Evolutionary conservation across 2,797 vertebrate genomes (phyloP).

Genomic region (Chiloscyllium punctatum): DNA sequence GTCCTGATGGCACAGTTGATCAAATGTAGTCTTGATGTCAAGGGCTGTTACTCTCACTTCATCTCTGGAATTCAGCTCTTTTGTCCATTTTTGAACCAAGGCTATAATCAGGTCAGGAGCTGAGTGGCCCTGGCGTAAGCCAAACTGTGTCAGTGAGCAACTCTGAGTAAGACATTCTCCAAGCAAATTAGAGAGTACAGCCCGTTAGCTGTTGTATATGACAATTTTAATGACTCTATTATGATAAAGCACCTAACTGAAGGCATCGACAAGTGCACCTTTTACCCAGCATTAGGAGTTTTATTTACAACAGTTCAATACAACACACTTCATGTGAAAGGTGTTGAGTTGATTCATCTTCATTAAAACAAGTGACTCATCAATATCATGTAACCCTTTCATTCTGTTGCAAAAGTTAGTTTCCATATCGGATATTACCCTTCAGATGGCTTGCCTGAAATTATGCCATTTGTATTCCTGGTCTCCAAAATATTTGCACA

Average conservation of each 20-base stretch:
- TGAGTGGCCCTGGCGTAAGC: no score
- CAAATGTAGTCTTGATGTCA: no score
- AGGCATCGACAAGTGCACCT: neutral
- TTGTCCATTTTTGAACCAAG: no score
- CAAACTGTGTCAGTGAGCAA: no score
- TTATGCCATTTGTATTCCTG: neutral
- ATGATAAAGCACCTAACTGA: neutral
- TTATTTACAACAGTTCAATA: neutral
- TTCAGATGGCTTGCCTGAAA: neutral
- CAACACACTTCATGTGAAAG: neutral
- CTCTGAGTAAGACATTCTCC: neutral
- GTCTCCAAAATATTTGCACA: neutral
- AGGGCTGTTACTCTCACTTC: no score
- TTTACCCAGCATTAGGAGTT: neutral
- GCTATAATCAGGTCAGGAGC: no score
- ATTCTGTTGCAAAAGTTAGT: neutral
- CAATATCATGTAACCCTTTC: neutral
- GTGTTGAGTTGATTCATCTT: neutral
- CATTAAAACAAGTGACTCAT: neutral
- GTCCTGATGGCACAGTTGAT: no score
- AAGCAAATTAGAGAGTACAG: neutral
- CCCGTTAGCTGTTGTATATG: neutral
- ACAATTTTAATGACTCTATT: neutral
- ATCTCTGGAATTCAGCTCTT: no score
- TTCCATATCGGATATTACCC: neutral